A percentile compares a stretch with the other conserved stretches of the same genome.
Conservation (phyloP, 2,797 vertebrate genomes). For the Aeoliscus strigatus region DNA sequence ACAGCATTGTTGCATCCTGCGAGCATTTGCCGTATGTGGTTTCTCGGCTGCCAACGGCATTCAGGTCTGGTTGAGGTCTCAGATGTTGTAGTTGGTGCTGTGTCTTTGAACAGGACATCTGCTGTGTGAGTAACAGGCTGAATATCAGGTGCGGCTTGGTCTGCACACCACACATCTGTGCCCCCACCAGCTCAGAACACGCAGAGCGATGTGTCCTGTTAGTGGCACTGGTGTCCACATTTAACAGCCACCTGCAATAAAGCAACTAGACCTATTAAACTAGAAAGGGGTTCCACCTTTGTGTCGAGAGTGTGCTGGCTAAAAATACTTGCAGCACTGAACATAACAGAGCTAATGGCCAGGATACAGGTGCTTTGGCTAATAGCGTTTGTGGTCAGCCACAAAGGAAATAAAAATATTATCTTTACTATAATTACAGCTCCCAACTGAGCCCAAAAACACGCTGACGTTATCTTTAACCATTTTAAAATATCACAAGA, state of each 20-base stretch:
- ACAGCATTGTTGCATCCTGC: slow-evolving; percentile 57
- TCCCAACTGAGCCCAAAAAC: slow-evolving; percentile 31
- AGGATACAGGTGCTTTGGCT: slow-evolving; percentile 69
- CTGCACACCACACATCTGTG: slow-evolving; percentile 47
- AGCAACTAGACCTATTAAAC: slow-evolving; percentile 10
- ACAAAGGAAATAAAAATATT: slow-evolving; percentile 63
- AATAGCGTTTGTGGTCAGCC: slow-evolving; percentile 31
- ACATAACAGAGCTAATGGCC: slow-evolving; percentile 27
- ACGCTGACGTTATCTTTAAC: slow-evolving; percentile 41
- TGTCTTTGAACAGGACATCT: slow-evolving; percentile 68
- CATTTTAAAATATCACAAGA: slow-evolving; percentile 52
- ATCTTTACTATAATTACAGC: slow-evolving; percentile 55
- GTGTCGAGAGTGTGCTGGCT: slow-evolving; percentile 5
- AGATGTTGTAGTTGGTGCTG: slow-evolving; percentile 43
- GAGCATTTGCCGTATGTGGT: slow-evolving; percentile 46
- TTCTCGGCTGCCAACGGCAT: slow-evolving; percentile 48
- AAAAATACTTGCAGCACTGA: slow-evolving; percentile 28
- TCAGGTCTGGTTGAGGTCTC: slow-evolving; percentile 35
- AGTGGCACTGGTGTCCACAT: slow-evolving; percentile 13
- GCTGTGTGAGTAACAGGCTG: slow-evolving; percentile 54
- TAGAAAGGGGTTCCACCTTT: slow-evolving; percentile 3
- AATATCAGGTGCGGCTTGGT: slow-evolving; percentile 53
- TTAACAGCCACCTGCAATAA: too few species aligned
- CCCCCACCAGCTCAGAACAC: slow-evolving; percentile 4
- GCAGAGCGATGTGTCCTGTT: slow-evolving; percentile 35